Base-by-base conservation (phyloP, 2,888 invertebrate genomes). In the Agrypnus murinus region DNA sequence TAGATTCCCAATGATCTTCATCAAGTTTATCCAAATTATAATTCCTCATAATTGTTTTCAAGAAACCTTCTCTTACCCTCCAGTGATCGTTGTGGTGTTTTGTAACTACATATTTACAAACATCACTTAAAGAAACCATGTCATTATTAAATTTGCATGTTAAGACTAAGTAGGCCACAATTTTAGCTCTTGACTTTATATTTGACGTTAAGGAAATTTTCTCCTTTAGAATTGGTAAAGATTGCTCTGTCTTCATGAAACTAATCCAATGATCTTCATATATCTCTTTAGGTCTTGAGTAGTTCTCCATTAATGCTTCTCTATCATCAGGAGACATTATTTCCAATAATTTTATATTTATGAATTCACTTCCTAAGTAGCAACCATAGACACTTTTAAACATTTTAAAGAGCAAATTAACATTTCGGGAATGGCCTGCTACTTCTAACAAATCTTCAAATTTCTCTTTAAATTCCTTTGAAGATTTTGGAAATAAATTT, bases 121-220 rank as follows among this genome's bases (percentile, higher is more conserved):
- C 46, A 15, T 65, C 45, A 7, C 31, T 7, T 9, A 70, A 45
- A 9, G 65, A 53, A 5, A 19, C 14, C 3, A 31, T 25, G 31
- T 70, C 70, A 8, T 53, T 8, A 45, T 70, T 70, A 12, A 70
- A 8, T 12, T 43, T 38, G 31, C 70, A 70, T 5, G 70, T 65
- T 15, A 43, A 8, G 4, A 65, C 36, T 14, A 70, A 70, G n/a
- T 3, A n/a, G 4, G 15, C 14, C 8, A 53, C n/a, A n/a, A 65
- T 45, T 7, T 19, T 31, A 2, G 43, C 34, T 12, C 53, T 38
- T 7, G 15, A 14, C n/a, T 36, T 14, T 9, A 36, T 43, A 14
- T 60, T 45, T 7, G 34, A 38, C 0, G 69, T 43, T 1, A 15
- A 36, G n/a, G 14, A 10, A 60, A 70, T 31, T 53, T 31, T 32